A percentile compares a stretch with the other conserved stretches of the same genome.
phyloP scores from a whole-genome alignment of 2,113 vertebrate species.

The Sander lucioperca region DNA sequence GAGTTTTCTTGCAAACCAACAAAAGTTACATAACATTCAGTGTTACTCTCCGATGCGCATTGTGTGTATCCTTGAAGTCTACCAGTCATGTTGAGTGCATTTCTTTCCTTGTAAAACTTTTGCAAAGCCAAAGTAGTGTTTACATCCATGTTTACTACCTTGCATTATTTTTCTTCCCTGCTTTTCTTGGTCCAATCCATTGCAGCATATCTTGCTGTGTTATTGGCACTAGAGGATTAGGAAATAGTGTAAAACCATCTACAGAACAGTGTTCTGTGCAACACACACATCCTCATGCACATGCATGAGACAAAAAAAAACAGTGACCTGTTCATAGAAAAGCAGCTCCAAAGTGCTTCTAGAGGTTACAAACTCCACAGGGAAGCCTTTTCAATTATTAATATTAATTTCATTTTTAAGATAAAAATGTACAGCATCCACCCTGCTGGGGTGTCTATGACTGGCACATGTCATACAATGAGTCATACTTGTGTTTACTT shows the following conservation, averaged over 20 bases:
- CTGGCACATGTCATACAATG: neutral
- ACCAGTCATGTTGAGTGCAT: neutral
- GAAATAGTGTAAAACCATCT: neutral
- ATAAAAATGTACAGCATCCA: neutral
- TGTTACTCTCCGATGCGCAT: neutral
- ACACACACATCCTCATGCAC: neutral
- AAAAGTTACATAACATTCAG: neutral
- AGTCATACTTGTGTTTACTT: slow-evolving; percentile 10
- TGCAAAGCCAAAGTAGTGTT: neutral
- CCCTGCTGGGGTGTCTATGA: neutral
- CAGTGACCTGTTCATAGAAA: too few species aligned
- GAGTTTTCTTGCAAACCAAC: neutral
- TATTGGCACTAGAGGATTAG: neutral
- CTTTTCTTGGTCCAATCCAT: neutral
- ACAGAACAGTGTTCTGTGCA: neutral
- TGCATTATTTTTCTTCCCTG: neutral
- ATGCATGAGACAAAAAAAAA: neutral
- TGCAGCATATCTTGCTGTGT: neutral
- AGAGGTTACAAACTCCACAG: neutral
- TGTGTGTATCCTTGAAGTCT: neutral
- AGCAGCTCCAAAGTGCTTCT: too few species aligned
- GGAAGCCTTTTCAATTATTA: neutral
- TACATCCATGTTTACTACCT: neutral
- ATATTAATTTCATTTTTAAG: neutral
- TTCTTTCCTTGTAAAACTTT: neutral